phyloP scores from a whole-genome alignment of 2,888 invertebrate genomes.

The Lasioglossum calceatum region DNA sequence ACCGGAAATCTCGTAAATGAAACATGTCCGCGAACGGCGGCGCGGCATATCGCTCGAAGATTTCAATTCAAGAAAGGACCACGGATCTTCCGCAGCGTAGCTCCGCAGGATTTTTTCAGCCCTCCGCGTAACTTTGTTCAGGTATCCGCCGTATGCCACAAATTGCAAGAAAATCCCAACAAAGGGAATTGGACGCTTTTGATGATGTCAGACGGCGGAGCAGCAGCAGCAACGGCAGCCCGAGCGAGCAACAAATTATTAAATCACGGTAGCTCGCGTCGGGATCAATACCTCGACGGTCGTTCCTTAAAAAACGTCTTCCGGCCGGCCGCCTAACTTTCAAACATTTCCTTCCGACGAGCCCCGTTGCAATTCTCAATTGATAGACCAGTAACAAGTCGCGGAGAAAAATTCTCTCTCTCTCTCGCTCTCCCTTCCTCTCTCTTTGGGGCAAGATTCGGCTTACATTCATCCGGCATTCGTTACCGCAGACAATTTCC shows the following conservation, averaged over 20 bases:
- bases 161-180: background rate
- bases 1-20: background rate
- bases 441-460: background rate
- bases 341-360: background rate
- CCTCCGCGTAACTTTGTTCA: background rate
- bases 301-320: background rate
- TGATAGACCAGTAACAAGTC: background rate
- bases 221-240: background rate
- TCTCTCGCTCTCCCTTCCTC: background rate
- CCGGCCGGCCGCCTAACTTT: background rate
- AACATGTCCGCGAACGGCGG: background rate
- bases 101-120: background rate
- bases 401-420: background rate
- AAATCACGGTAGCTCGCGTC: background rate
- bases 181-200: background rate
- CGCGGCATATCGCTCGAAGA: background rate
- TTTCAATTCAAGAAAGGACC: background rate
- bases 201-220: background rate
- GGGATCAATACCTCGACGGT: background rate
- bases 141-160: background rate
- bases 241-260: background rate
- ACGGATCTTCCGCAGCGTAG: background rate
- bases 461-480: constrained; percentile 17
- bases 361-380: background rate
- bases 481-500: constrained; percentile 37